These are phyloP conservation scores for Fopius arisanus DNA, from an alignment of 1,140 invertebrate species.

Conservation along the genomic window DNA sequence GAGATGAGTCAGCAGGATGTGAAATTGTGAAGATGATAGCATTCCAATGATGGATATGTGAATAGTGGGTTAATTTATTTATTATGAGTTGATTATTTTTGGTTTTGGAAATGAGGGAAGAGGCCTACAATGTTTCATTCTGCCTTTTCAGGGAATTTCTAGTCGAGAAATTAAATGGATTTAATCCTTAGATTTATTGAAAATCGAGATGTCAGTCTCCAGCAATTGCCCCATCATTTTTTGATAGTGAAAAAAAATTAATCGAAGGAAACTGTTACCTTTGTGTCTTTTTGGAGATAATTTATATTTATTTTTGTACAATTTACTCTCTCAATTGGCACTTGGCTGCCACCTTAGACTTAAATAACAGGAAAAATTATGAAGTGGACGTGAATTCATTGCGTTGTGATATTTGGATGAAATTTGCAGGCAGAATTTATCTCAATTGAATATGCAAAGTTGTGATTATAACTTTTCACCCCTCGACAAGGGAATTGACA, in stretches of 20 bases:
- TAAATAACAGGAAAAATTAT: constrained; percentile 16
- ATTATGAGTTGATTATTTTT: not conserved
- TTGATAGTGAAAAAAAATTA: not conserved
- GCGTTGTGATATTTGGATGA: constrained; percentile 48
- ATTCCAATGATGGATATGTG: not conserved
- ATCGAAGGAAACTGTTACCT: constrained; percentile 20
- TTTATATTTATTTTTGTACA: constrained; percentile 52
- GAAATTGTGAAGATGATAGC: not conserved
- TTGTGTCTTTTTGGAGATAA: constrained; percentile 20
- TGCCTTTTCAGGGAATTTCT: constrained; percentile 12
- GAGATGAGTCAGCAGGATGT: not conserved
- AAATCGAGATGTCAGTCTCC: not conserved
- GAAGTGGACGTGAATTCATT: constrained; percentile 27
- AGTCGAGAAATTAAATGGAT: constrained; percentile 11
- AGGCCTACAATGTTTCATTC: not conserved
- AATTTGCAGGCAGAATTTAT: constrained; percentile 24
- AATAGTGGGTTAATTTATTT: not conserved
- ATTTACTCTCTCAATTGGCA: constrained; percentile 44
- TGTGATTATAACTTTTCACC: constrained; percentile 22
- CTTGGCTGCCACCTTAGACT: constrained; percentile 44
- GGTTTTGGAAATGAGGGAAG: constrained; percentile 1
- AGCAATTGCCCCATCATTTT: not conserved
- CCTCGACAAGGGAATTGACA: not conserved
- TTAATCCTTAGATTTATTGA: not conserved
- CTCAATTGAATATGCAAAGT: constrained; percentile 9